Conservation (phyloP, 1,140 invertebrate genomes). For the Nymphalis io region DNA sequence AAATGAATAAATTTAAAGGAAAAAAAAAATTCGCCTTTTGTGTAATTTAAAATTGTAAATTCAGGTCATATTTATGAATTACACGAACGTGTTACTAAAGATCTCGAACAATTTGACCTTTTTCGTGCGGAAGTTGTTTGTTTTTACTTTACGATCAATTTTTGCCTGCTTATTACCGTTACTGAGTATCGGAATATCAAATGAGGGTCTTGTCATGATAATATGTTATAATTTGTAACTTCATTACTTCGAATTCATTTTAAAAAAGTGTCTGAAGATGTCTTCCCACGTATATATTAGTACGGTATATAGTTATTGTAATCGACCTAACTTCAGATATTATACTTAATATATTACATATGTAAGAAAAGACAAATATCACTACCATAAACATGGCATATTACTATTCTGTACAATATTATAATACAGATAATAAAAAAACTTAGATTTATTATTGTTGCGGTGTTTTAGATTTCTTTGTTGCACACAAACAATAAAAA, state of each 20-base stretch:
- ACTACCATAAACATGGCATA: too few species aligned
- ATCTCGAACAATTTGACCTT: constrained; percentile 22
- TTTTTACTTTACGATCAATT: constrained; percentile 31
- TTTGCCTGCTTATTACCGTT: constrained; percentile 17
- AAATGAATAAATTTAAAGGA: not conserved
- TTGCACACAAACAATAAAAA: too few species aligned
- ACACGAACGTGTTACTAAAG: constrained; percentile 14
- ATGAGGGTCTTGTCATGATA: constrained; percentile 17
- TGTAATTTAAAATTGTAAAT: constrained; percentile 11
- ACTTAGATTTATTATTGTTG: too few species aligned
- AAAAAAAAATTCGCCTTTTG: not conserved
- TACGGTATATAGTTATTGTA: too few species aligned
- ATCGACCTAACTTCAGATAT: too few species aligned
- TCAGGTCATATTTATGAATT: constrained; percentile 14
- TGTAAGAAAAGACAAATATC: too few species aligned
- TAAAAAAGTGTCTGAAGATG: not conserved
- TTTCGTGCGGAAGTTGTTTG: constrained; percentile 28
- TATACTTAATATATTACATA: too few species aligned
- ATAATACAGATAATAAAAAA: too few species aligned
- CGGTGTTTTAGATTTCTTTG: too few species aligned
- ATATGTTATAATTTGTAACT: constrained; percentile 18
- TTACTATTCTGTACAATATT: too few species aligned
- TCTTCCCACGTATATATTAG: too few species aligned
- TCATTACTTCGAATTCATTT: constrained; percentile 5
- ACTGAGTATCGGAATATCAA: constrained; percentile 23